Conservation (phyloP, 2,113 vertebrate genomes). For the Tachycineta bicolor region DNA sequence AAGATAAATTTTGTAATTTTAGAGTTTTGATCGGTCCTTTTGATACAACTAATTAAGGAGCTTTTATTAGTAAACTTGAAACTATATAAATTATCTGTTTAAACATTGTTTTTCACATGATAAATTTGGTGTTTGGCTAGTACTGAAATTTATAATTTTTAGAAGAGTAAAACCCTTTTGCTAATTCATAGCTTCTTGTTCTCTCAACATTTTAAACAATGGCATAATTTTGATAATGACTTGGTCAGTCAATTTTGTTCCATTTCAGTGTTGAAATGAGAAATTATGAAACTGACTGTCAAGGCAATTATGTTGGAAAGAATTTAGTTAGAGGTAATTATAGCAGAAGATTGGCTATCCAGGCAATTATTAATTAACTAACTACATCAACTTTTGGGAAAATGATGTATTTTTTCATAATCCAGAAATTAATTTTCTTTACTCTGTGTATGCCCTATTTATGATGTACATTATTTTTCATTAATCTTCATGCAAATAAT, state of each 20-base stretch:
- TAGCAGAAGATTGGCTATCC: background rate
- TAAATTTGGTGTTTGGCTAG: background rate
- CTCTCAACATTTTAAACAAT: background rate
- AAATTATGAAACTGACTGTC: background rate
- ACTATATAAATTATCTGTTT: background rate
- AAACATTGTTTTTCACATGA: background rate
- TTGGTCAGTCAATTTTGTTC: background rate
- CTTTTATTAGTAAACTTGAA: background rate
- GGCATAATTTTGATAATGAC: background rate
- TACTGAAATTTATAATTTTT: background rate
- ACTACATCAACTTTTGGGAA: background rate
- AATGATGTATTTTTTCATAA: background rate
- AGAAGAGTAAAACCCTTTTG: background rate
- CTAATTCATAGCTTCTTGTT: background rate
- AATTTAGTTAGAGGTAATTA: slow-evolving; percentile 5
- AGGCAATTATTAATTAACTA: background rate
- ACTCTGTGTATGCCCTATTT: background rate
- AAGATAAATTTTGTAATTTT: background rate
- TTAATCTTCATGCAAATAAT: background rate
- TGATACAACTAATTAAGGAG: background rate
- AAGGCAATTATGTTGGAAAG: background rate
- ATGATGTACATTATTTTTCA: background rate
- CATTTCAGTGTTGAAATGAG: background rate
- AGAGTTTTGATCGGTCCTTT: background rate
- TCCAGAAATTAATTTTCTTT: background rate